Conservation (phyloP, 2,888 invertebrate species). For the Globia sparganii region DNA sequence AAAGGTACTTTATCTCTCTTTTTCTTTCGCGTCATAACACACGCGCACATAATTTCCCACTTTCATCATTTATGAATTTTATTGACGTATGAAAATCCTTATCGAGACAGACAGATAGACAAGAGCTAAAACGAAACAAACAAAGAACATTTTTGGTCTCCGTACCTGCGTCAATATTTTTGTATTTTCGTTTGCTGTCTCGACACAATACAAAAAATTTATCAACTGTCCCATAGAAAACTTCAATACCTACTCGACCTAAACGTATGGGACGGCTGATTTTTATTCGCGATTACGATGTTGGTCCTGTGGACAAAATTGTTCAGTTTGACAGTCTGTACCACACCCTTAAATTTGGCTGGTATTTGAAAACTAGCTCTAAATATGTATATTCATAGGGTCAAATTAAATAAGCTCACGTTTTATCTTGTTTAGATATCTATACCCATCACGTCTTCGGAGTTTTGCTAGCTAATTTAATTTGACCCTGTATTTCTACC, state of each 20-base stretch:
- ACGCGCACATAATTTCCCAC: conserved; percentile 14
- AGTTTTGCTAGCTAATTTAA: neutral
- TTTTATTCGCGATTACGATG: no score
- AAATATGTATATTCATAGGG: neutral
- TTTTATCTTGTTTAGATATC: neutral
- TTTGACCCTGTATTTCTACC: neutral
- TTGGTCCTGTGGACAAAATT: no score
- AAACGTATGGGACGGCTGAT: no score
- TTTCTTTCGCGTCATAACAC: neutral
- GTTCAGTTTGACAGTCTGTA: no score
- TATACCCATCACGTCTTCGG: neutral
- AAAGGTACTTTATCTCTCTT: conserved; percentile 7
- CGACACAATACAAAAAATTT: no score
- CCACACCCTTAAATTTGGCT: no score
- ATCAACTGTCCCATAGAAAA: no score
- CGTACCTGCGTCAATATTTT: conserved; percentile 33
- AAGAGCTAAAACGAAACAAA: conserved; percentile 28
- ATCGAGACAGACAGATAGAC: conserved; percentile 22
- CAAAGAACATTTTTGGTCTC: conserved; percentile 32
- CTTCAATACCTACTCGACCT: no score
- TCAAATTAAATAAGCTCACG: neutral
- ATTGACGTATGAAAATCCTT: conserved; percentile 33
- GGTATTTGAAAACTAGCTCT: no score
- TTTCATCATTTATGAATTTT: conserved; percentile 18
- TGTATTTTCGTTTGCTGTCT: conserved; percentile 28